Percentiles rank a stretch among this genome's conserved stretches.
phyloP scores from a whole-genome alignment of 2,888 invertebrate genomes.

The Sminthurides aquaticus region DNA sequence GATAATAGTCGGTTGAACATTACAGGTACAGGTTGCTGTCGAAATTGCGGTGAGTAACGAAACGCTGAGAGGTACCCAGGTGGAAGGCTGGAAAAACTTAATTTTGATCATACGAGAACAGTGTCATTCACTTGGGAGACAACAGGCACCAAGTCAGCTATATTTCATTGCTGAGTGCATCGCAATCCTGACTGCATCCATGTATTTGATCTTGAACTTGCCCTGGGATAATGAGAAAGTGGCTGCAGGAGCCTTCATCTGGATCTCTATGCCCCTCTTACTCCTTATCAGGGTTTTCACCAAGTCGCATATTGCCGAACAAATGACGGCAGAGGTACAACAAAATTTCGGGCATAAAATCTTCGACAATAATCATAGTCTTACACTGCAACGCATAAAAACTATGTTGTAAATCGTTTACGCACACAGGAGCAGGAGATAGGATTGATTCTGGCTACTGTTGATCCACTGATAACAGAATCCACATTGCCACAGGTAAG shows the following conservation, averaged over 20 bases:
- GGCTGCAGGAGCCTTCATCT: not conserved
- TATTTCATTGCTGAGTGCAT: not conserved
- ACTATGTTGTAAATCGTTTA: not conserved
- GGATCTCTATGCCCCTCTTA: not conserved
- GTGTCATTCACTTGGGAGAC: not conserved
- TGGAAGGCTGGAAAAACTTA: not conserved
- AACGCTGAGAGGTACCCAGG: not conserved
- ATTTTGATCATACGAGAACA: not conserved
- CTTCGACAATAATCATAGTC: too few relatives aligned
- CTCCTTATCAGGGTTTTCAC: not conserved
- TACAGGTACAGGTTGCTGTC: not conserved
- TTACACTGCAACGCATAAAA: not conserved
- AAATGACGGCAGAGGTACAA: not conserved
- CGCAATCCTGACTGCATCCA: not conserved
- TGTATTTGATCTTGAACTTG: not conserved
- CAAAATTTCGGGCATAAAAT: too few relatives aligned
- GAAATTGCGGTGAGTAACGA: not conserved
- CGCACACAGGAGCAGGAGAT: not conserved
- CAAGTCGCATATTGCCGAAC: not conserved
- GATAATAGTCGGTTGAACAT: not conserved
- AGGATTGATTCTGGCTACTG: not conserved
- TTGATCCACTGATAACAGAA: not conserved
- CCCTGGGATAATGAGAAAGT: not conserved
- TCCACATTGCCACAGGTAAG: not conserved
- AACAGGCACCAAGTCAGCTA: not conserved